Evolutionary conservation across 2,113 vertebrate species (phyloP).

Genomic region (Microtus ochrogaster): DNA sequence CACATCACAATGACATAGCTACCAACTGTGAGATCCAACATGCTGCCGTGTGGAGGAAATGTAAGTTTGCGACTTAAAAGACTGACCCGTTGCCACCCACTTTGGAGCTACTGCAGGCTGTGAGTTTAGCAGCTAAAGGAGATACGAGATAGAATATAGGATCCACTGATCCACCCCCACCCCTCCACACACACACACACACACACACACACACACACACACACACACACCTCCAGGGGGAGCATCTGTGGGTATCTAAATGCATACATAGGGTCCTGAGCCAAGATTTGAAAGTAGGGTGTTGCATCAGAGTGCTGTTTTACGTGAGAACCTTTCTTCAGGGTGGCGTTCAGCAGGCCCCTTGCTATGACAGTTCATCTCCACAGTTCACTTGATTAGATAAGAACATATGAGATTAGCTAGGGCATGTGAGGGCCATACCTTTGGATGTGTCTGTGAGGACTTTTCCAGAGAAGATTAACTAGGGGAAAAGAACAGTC

Average conservation of each 20-base stretch:
- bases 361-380: not conserved
- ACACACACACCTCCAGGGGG: not conserved
- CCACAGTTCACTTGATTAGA: not conserved
- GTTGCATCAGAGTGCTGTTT: not conserved
- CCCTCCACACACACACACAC: no score
- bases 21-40: not conserved
- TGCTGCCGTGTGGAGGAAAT: not conserved
- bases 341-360: not conserved
- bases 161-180: not conserved
- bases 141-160: not conserved
- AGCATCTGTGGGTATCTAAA: not conserved
- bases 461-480: not conserved
- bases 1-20: not conserved
- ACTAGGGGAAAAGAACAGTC: not conserved
- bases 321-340: not conserved
- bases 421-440: not conserved
- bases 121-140: no score
- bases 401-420: not conserved
- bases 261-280: not conserved
- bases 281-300: conserved; percentile 4
- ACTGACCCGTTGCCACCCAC: not conserved
- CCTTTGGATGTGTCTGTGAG: not conserved
- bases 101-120: not conserved
- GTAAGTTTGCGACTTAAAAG: not conserved
- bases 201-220: no score